Conservation (phyloP, 1,140 invertebrate species). For the Parasteatoda tepidariorum region DNA sequence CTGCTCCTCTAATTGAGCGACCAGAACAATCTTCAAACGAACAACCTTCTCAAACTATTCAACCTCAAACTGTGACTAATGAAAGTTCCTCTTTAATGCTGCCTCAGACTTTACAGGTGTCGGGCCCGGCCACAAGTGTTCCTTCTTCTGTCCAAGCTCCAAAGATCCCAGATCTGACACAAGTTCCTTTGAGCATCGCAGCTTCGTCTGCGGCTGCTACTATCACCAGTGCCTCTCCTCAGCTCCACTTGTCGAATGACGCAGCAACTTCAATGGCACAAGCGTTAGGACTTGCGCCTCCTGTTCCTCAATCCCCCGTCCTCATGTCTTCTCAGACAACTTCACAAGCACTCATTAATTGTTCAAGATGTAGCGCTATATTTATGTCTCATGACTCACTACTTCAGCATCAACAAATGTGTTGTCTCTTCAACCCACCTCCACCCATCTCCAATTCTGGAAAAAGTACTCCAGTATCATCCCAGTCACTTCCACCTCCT, state of each 20-base stretch:
- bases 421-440: conserved; percentile 66
- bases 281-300: conserved; percentile 29
- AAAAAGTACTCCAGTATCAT: conserved; percentile 63
- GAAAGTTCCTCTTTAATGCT: conserved; percentile 60
- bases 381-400: conserved; percentile 84
- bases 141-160: conserved; percentile 61
- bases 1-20: conserved; percentile 88
- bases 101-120: conserved; percentile 57
- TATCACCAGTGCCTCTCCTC: conserved; percentile 62
- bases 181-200: conserved; percentile 58
- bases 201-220: conserved; percentile 35
- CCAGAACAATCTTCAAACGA: conserved; percentile 72
- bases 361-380: conserved; percentile 81
- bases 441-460: conserved; percentile 69
- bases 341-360: conserved; percentile 69
- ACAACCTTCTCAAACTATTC: conserved; percentile 18
- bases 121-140: conserved; percentile 58
- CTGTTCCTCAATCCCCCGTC: conserved; percentile 46
- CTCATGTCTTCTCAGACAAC: conserved; percentile 29
- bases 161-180: conserved; percentile 55
- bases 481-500: conserved; percentile 15
- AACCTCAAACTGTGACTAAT: conserved; percentile 33
- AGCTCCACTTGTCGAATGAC: conserved; percentile 54
- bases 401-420: conserved; percentile 63
- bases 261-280: conserved; percentile 34